Percentiles rank a stretch among this genome's conserved stretches.
Conservation (phyloP, 2,888 invertebrate genomes). For the Malthinus seriepunctatus region DNA sequence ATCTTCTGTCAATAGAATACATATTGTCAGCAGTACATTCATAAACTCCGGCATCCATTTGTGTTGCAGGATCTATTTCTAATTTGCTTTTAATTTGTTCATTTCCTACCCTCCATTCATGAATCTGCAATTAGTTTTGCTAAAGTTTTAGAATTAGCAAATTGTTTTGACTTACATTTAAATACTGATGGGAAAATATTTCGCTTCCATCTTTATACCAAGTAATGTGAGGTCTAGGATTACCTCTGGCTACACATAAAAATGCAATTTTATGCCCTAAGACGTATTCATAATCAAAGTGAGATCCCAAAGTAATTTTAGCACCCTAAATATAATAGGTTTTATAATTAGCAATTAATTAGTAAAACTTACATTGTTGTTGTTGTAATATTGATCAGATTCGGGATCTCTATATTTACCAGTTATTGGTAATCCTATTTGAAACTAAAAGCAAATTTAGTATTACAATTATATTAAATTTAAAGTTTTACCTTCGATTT, state of each 20-base stretch:
- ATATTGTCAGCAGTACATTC: constrained; percentile 94
- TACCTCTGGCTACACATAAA: constrained; percentile 87
- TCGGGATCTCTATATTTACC: constrained; percentile 89
- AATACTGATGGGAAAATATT: constrained; percentile 85
- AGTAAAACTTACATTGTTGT: constrained; percentile 72
- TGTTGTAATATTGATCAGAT: constrained; percentile 89
- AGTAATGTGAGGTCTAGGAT: constrained; percentile 88
- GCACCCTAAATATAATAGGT: constrained; percentile 68
- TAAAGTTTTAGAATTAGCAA: constrained; percentile 10
- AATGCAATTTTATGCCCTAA: constrained; percentile 94
- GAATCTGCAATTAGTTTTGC: constrained; percentile 63
- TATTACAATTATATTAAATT: constrained; percentile 11
- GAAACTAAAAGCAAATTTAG: constrained; percentile 59
- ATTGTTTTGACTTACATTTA: constrained; percentile 69
- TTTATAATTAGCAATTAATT: not conserved
- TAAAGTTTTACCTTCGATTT: constrained; percentile 67
- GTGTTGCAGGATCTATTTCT: constrained; percentile 93
- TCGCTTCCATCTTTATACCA: constrained; percentile 97
- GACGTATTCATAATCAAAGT: constrained; percentile 92
- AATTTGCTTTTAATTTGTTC: constrained; percentile 89
- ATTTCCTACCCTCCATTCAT: constrained; percentile 84
- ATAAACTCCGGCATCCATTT: constrained; percentile 95
- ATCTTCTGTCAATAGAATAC: constrained; percentile 88
- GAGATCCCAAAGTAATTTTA: constrained; percentile 84
- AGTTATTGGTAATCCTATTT: constrained; percentile 85